phyloP scores from a whole-genome alignment of 1,140 invertebrate species.

The Pseudachorutes palmiensis region DNA sequence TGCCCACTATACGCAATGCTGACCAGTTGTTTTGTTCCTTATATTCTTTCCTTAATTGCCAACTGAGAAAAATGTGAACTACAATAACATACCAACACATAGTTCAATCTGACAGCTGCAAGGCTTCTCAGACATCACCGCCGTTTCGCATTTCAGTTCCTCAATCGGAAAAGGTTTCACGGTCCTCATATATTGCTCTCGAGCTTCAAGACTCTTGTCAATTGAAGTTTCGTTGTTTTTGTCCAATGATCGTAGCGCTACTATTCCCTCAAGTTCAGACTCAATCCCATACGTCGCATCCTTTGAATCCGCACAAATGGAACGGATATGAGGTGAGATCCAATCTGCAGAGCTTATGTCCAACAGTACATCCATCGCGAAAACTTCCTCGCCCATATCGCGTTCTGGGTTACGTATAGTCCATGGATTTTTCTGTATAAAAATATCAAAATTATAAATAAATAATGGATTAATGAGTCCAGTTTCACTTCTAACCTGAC shows the following conservation, averaged over 20 bases:
- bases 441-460: slow-evolving; percentile 24
- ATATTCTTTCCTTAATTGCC: not conserved
- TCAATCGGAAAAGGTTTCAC: slow-evolving; percentile 40
- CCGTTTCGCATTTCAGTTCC: slow-evolving; percentile 41
- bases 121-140: slow-evolving; percentile 43
- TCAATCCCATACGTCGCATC: slow-evolving; percentile 68
- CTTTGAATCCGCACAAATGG: slow-evolving; percentile 64
- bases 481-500: slow-evolving; percentile 56
- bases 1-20: too few relatives aligned
- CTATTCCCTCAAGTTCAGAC: slow-evolving; percentile 67
- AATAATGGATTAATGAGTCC: slow-evolving; percentile 1
- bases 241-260: slow-evolving; percentile 57
- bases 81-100: slow-evolving; percentile 58
- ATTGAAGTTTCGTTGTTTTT: slow-evolving; percentile 12
- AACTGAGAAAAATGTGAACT: not conserved
- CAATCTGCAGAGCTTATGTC: slow-evolving; percentile 56
- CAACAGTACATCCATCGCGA: slow-evolving; percentile 71
- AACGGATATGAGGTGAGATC: slow-evolving; percentile 64
- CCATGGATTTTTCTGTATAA: slow-evolving; percentile 70
- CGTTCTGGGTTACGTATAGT: slow-evolving; percentile 78
- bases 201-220: slow-evolving; percentile 22
- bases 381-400: slow-evolving; percentile 68
- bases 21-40: not conserved
- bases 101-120: slow-evolving; percentile 73
- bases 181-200: slow-evolving; percentile 29